Evolutionary conservation across 2,888 invertebrate genomes (phyloP).

Genomic region (Brachypalpus laphriformis): DNA sequence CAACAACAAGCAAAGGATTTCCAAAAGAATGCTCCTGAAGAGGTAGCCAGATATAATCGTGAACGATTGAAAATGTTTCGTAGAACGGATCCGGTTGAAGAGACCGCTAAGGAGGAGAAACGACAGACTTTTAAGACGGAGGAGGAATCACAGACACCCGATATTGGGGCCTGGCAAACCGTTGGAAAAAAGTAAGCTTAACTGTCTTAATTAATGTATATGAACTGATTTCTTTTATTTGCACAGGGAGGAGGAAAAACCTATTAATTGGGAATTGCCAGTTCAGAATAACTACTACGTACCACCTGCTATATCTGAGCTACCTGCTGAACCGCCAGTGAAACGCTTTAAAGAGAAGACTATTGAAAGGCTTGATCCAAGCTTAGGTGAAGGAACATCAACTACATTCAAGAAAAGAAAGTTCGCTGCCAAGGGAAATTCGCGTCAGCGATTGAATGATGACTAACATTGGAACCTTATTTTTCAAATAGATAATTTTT

Average conservation of each 20-base stretch:
- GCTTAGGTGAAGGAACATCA: conserved; percentile 74
- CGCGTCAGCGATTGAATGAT: conserved; percentile 79
- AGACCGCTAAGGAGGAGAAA: conserved; percentile 80
- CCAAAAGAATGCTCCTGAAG: conserved; percentile 83
- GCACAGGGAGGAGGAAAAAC: conserved; percentile 83
- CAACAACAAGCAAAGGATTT: conserved; percentile 83
- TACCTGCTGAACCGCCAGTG: conserved; percentile 78
- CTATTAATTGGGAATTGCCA: conserved; percentile 89
- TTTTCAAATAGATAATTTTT: conserved; percentile 26
- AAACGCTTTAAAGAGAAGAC: conserved; percentile 83
- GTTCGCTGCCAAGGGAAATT: conserved; percentile 80
- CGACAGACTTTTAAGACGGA: conserved; percentile 83
- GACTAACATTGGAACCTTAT: conserved; percentile 66
- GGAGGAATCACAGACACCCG: conserved; percentile 84
- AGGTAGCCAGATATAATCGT: conserved; percentile 82
- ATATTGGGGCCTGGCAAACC: conserved; percentile 91
- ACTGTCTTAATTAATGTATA: not conserved
- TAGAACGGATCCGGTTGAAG: conserved; percentile 77
- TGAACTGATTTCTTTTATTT: not conserved
- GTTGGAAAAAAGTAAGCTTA: conserved; percentile 85
- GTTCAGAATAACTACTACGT: conserved; percentile 81
- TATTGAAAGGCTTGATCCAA: conserved; percentile 77
- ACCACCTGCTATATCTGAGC: conserved; percentile 77
- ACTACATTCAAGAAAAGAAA: conserved; percentile 81
- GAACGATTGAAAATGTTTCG: conserved; percentile 80